Conservation (phyloP, 1,140 invertebrate species). For the Ostrea edulis region DNA sequence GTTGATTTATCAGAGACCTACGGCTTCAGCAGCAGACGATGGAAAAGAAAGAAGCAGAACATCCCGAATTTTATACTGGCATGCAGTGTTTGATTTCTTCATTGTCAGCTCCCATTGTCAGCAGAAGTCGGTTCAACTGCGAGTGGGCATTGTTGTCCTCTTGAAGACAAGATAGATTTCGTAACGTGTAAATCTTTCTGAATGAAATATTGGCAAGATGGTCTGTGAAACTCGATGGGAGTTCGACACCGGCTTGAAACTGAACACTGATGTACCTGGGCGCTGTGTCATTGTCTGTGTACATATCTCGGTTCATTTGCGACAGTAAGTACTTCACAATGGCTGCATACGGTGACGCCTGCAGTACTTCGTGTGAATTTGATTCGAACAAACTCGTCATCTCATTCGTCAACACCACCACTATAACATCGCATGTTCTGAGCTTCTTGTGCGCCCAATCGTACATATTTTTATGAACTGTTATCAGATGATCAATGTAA, state of each 20-base stretch:
- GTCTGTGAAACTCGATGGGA: neutral
- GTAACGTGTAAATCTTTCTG: neutral
- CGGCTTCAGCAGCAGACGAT: too few relatives aligned
- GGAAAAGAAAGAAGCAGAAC: too few relatives aligned
- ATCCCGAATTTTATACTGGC: neutral
- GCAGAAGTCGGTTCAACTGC: neutral
- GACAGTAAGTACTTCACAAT: slow-evolving; percentile 11
- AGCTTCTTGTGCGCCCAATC: slow-evolving; percentile 8
- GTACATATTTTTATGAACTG: slow-evolving; percentile 1
- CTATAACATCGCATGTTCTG: neutral
- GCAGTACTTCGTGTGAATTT: neutral
- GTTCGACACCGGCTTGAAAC: neutral
- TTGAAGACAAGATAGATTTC: neutral
- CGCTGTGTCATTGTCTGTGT: neutral
- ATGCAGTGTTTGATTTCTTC: neutral
- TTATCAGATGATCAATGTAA: neutral
- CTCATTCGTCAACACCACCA: neutral
- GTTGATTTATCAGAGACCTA: too few relatives aligned
- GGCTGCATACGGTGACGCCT: neutral
- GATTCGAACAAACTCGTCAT: neutral
- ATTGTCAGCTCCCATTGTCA: neutral
- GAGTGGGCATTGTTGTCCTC: neutral
- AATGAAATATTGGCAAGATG: slow-evolving; percentile 1
- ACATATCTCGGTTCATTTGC: neutral
- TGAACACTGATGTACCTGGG: neutral